Percentiles rank a stretch among this genome's conserved stretches.
These are phyloP conservation scores for Trogon surrucura DNA, from an alignment of 2,113 vertebrate species.

Conservation along the genomic window DNA sequence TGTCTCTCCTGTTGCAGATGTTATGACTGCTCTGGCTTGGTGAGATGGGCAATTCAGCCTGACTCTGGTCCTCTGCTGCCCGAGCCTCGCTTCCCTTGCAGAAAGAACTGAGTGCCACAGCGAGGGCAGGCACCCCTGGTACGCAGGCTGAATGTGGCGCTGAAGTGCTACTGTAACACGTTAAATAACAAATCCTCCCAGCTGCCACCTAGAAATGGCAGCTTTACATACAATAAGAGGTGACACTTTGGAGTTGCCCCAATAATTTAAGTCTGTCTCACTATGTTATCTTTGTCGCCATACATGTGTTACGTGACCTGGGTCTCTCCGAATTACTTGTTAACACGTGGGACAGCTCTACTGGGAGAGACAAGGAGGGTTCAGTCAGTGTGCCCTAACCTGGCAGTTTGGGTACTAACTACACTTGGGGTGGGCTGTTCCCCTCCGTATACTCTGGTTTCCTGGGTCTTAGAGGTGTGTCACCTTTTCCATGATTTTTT, in stretches of 20 bases:
- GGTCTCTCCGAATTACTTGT: not conserved
- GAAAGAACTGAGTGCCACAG: not conserved
- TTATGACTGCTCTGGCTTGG: not conserved
- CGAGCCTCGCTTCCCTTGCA: accelerated
- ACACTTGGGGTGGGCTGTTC: not conserved
- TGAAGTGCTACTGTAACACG: not conserved
- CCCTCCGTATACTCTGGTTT: not conserved
- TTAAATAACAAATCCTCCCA: not conserved
- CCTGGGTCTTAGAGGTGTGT: not conserved
- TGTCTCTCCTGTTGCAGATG: not conserved
- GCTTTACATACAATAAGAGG: not conserved
- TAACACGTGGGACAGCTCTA: not conserved
- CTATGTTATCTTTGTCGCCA: not conserved
- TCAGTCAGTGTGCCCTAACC: not conserved
- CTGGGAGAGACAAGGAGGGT: not conserved
- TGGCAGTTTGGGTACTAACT: not conserved
- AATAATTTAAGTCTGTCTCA: not conserved
- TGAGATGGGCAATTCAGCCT: not conserved
- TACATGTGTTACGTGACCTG: not conserved
- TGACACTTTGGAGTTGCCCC: not conserved
- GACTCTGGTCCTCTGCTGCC: not conserved
- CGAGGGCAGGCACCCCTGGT: accelerated
- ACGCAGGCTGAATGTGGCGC: not conserved
- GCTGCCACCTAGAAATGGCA: not conserved
- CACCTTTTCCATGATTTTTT: not conserved